Base-by-base conservation (phyloP, 2,113 vertebrate genomes). In the Hippolais icterina region DNA sequence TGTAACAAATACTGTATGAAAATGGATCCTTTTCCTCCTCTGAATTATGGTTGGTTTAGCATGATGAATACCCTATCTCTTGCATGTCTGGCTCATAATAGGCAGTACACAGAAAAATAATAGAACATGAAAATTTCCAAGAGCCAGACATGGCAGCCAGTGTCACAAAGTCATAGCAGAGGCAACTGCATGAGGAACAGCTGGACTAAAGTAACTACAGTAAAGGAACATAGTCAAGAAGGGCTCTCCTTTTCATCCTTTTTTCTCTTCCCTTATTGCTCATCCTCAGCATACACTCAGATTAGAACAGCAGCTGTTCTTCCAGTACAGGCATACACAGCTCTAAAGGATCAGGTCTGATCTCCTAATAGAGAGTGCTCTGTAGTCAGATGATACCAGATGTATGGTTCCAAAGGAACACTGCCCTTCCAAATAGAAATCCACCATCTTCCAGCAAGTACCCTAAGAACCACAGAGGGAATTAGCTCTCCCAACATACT, bases 401-500 rank as follows among this genome's bases (percentile, higher is more conserved):
- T 35, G 5, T 18, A 11, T 4, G 18, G 37, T 25, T 69, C 15
- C 19, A 80, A 42, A 54, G 20, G 49, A 90, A 39, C 17, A 25
- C 9, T 70, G 17, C 7, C 41, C 25, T 10, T 78, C 50, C 50
- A 35, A 33, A 59, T 20, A 74, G 20, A 91, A 91, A 74, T 37
- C 35, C 11, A 37, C 17, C 31, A 56, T 42, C 27, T n/a, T 91
- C 33, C 33, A 63, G 18, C 25, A 81, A 49, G n/a, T 42, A 25
- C 4, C 1, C 1, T 1, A 66, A 49, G 16, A 86, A 35, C 42
- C 25, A 28, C 1, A 1, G 47, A 35, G 8, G 12, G 22, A 23
- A 15, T 33, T 52, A 47, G 11, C 8, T 81, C 3, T 37, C 64
- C 22, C 49, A 75, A 31, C 8, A 50, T 39, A 60, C 10, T 6